phyloP scores from a whole-genome alignment of 2,113 vertebrate genomes.

The Accipiter cooperii region DNA sequence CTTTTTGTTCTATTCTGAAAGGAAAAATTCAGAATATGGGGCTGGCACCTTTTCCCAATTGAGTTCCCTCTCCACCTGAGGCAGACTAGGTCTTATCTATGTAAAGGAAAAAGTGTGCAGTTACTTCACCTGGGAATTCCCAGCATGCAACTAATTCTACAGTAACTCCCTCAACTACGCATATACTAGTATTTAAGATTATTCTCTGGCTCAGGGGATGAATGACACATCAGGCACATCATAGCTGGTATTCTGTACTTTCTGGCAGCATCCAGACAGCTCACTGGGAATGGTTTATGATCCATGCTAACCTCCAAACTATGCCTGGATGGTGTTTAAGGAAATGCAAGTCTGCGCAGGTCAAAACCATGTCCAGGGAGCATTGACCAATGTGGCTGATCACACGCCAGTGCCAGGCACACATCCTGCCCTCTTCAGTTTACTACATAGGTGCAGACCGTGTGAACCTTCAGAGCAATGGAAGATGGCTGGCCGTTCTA shows the following conservation, averaged over 20 bases:
- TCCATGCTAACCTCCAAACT: background rate
- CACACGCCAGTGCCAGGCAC: fast-evolving
- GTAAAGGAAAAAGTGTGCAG: background rate
- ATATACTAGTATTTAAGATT: background rate
- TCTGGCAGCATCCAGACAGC: background rate
- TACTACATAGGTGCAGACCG: background rate
- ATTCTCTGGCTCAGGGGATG: background rate
- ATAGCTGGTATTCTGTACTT: background rate
- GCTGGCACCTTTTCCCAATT: background rate
- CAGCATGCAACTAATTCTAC: background rate
- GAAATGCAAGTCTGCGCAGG: background rate
- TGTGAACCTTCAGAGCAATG: background rate
- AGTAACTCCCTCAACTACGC: background rate
- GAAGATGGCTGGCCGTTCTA: background rate
- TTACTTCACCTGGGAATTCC: background rate
- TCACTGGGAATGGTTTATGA: background rate
- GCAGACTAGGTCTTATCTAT: background rate
- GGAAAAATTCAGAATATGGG: background rate
- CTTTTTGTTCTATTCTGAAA: background rate
- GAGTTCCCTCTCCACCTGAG: background rate
- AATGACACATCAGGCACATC: background rate
- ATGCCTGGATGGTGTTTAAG: background rate
- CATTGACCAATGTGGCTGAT: background rate
- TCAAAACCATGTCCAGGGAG: background rate
- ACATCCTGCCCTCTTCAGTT: background rate